These are phyloP conservation scores for Chrysopa pallens DNA, from an alignment of 1,140 invertebrate species.

Conservation along the genomic window DNA sequence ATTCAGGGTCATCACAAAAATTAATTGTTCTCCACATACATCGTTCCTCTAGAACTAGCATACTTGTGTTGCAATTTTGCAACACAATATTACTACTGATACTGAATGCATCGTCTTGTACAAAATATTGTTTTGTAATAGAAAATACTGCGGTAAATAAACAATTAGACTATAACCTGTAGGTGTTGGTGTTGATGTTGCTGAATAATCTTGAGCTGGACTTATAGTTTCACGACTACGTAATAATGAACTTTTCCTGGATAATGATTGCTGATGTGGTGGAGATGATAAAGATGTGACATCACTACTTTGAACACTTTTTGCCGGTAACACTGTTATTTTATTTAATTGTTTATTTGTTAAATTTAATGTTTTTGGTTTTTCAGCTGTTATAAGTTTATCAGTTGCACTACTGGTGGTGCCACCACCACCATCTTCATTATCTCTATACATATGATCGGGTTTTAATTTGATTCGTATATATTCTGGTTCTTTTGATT, in stretches of 20 bases:
- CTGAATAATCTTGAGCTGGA: slow-evolving; percentile 20
- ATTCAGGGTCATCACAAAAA: too few relatives aligned
- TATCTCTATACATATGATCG: slow-evolving; percentile 38
- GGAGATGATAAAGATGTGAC: slow-evolving; percentile 25
- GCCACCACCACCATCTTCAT: slow-evolving; percentile 14
- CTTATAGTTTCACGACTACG: slow-evolving; percentile 40
- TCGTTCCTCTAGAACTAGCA: too few relatives aligned
- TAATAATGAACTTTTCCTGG: slow-evolving; percentile 59
- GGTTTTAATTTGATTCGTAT: slow-evolving; percentile 46
- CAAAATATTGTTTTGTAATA: too few relatives aligned
- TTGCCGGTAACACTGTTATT: slow-evolving; percentile 6
- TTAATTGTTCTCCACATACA: too few relatives aligned
- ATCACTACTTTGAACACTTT: slow-evolving; percentile 18
- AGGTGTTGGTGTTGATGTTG: slow-evolving; percentile 33
- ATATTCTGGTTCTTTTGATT: slow-evolving; percentile 29
- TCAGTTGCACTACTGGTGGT: slow-evolving; percentile 7
- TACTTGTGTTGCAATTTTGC: too few relatives aligned
- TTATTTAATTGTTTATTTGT: background rate
- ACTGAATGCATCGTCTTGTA: too few relatives aligned
- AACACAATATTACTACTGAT: too few relatives aligned
- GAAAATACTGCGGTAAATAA: too few relatives aligned
- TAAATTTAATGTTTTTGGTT: slow-evolving; percentile 10
- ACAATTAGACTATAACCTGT: too few relatives aligned
- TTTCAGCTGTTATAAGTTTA: slow-evolving; percentile 5
- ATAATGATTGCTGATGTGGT: slow-evolving; percentile 33